Evolutionary conservation across 2,797 vertebrate genomes (phyloP).

Genomic region (Xenopus petersii): DNA sequence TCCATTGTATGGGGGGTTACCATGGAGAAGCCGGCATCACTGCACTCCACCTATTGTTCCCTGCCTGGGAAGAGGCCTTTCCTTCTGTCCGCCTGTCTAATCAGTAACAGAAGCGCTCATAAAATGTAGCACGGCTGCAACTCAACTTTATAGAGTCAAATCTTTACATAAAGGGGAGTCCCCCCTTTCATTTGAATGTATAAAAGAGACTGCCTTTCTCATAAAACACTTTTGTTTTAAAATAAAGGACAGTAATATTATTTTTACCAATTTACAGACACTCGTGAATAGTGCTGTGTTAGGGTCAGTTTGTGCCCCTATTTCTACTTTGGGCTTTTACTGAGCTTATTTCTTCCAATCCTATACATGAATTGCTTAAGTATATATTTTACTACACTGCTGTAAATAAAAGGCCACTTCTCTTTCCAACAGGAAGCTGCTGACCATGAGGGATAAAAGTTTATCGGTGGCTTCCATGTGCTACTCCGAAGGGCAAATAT

Average conservation of each 20-base stretch:
- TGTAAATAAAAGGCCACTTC: no score
- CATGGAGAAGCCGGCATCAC: slow-evolving; percentile 68
- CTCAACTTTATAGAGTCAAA: neutral
- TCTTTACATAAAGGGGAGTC: neutral
- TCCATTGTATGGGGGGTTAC: slow-evolving; percentile 57
- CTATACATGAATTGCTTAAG: no score
- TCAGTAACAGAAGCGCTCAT: slow-evolving; percentile 28
- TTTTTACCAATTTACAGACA: neutral
- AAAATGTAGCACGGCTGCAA: slow-evolving; percentile 12
- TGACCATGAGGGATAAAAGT: no score
- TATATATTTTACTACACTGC: no score
- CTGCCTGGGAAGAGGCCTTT: slow-evolving; percentile 55
- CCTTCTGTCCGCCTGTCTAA: slow-evolving; percentile 23
- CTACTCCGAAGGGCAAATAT: no score
- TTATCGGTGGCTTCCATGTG: no score
- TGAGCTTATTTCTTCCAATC: no score
- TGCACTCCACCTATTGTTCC: slow-evolving; percentile 64
- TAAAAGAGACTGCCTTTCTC: neutral
- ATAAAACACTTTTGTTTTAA: neutral
- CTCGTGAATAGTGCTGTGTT: no score
- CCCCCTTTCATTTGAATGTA: neutral
- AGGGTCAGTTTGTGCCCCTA: no score
- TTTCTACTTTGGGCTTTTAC: no score
- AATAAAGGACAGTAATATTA: neutral
- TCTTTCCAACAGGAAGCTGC: no score